Base-by-base conservation (phyloP, 2,113 vertebrate genomes). In the Daboia siamensis region DNA sequence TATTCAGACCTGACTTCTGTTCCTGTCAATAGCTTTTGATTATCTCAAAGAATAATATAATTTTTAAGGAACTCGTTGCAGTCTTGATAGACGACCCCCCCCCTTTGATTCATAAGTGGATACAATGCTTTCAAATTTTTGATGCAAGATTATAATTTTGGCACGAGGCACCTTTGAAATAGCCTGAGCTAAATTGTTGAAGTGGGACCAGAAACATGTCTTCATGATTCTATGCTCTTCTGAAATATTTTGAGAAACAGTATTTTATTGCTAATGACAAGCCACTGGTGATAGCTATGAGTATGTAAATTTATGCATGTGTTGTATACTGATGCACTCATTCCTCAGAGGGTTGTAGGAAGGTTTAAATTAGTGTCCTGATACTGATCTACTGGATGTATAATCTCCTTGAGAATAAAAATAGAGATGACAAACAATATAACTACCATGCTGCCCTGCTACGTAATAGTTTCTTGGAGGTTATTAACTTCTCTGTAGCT, bases 291-390 rank as follows among this genome's bases (percentile, higher is more conserved):
- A 0, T 46, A 93, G 23, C 23, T 90, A 91, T 86, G 17, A 90
- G 80, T 57, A 29, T 39, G 20, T 89, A n/a, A 48, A 61, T 48
- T 90, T 90, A 88, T 54, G 87, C 10, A 52, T 2, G 9, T 4
- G 80, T n/a, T 86, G 5, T 69, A 24, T 64, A 57, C 39, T 93
- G 90, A 94, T 69, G 90, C 44, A 90, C 0, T 93, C 92, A 57
- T 89, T 92, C 61, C 86, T 92, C 89, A 92, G 10, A 93, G 90
- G 33, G 64, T 87, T 74, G 48, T 29, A 44, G 54, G 59, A 5
- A 90, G 33, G 39, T 29, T 92, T 87, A 93, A 48, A 46, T 24
- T 24, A 92, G 21, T 89, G 90, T 94, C 94, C 85, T 48, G 74
- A 13, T 93, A 86, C 84, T 61, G 24, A 92, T 86, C 59, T 5